Evolutionary conservation across 1,140 invertebrate species (phyloP).

Genomic region (Spodoptera litura): DNA sequence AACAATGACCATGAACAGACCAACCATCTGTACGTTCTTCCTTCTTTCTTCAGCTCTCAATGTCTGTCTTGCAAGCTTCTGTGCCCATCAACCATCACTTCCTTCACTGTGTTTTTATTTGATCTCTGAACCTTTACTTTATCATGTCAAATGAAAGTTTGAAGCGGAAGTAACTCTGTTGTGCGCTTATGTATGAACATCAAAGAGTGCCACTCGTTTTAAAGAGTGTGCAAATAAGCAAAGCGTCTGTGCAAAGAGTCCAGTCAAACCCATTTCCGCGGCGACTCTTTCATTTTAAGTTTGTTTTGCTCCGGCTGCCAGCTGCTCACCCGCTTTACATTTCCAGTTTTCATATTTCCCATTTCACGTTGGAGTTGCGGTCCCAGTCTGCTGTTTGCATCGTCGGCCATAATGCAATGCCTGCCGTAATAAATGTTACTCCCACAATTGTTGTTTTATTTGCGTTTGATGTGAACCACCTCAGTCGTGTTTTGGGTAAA

Average conservation of each 20-base stretch:
- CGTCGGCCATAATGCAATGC: conserved; percentile 60
- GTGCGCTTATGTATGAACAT: not conserved
- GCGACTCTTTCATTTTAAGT: conserved; percentile 57
- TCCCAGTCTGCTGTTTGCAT: conserved; percentile 58
- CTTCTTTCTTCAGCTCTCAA: conserved; percentile 73
- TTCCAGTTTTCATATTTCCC: conserved; percentile 66
- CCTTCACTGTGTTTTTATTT: conserved; percentile 39
- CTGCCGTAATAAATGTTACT: conserved; percentile 77
- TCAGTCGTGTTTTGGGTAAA: conserved; percentile 13
- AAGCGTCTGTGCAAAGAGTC: conserved; percentile 50
- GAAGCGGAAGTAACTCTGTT: not conserved
- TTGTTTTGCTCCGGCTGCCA: conserved; percentile 62
- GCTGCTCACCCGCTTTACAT: conserved; percentile 65
- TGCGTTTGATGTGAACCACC: conserved; percentile 61
- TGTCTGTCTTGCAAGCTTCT: conserved; percentile 74
- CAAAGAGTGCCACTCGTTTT: conserved; percentile 19
- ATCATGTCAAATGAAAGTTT: not conserved
- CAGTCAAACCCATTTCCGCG: conserved; percentile 55
- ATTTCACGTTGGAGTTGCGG: conserved; percentile 54
- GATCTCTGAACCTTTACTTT: not conserved
- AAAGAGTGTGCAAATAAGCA: conserved; percentile 40
- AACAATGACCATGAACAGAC: conserved; percentile 86
- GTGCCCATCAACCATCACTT: conserved; percentile 49
- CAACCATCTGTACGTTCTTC: conserved; percentile 86
- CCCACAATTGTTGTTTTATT: conserved; percentile 80